These are phyloP conservation scores for Sitobion miscanthi DNA, from an alignment of 1,140 invertebrate genomes.

Conservation along the genomic window DNA sequence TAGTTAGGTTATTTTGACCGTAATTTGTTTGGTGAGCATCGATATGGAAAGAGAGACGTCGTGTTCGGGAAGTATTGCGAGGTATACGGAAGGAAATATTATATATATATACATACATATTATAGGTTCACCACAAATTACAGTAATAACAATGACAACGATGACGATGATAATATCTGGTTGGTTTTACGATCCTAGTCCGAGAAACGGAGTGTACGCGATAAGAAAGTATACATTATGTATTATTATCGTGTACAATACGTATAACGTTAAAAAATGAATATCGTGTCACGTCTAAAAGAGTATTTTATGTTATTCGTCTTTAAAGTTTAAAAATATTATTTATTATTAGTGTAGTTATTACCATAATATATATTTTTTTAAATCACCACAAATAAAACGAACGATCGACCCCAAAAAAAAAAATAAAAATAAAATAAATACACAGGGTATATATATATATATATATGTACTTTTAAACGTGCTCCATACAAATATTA, in stretches of 20 bases:
- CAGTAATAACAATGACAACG: not conserved
- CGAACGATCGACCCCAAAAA: not conserved
- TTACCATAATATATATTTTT: not conserved
- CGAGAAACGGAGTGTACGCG: not conserved
- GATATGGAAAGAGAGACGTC: not conserved
- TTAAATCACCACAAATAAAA: not conserved
- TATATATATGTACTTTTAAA: not conserved
- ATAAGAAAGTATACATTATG: not conserved
- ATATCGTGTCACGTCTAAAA: not conserved
- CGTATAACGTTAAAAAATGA: not conserved
- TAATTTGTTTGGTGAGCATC: not conserved
- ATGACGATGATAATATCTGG: not conserved
- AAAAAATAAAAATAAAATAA: no score
- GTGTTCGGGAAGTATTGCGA: not conserved
- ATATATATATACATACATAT: not conserved
- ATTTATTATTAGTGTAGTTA: not conserved
- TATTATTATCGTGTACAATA: not conserved
- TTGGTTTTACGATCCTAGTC: not conserved
- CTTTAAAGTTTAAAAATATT: slow-evolving; percentile 12
- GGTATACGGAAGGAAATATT: not conserved
- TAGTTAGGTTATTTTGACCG: not conserved
- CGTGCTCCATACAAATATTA: not conserved
- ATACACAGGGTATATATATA: no score
- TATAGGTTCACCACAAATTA: not conserved
- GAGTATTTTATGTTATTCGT: not conserved